phyloP scores from a whole-genome alignment of 2,888 invertebrate genomes.

The Erynnis tages region DNA sequence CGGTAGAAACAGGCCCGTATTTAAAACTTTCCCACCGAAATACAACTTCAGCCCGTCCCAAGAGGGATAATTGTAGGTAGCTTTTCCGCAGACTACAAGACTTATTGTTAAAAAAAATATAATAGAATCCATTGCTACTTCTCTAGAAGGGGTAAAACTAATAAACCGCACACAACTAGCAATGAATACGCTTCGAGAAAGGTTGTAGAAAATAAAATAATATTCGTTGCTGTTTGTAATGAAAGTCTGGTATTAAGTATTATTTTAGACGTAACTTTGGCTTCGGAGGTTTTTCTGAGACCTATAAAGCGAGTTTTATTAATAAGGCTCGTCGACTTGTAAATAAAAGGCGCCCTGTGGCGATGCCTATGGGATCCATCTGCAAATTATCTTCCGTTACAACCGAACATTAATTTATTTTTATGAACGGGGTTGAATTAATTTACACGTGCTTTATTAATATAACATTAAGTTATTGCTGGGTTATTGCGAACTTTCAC shows the following conservation, averaged over 20 bases:
- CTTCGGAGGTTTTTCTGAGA: conserved; percentile 8
- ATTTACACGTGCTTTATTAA: too few relatives aligned
- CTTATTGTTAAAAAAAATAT: too few relatives aligned
- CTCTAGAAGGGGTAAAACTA: not conserved
- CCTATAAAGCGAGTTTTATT: conserved; percentile 17
- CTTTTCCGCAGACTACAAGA: too few relatives aligned
- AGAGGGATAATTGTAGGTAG: not conserved
- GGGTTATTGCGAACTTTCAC: too few relatives aligned
- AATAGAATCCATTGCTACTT: not conserved
- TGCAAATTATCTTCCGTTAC: conserved; percentile 12
- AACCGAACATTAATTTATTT: conserved; percentile 8
- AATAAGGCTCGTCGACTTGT: conserved; percentile 13
- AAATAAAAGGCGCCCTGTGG: conserved; percentile 10
- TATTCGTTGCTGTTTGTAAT: not conserved
- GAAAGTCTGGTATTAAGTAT: not conserved
- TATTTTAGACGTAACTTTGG: conserved; percentile 1
- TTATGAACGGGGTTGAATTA: conserved; percentile 4
- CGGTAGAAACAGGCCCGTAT: not conserved
- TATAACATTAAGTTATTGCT: too few relatives aligned
- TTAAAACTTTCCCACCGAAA: conserved; percentile 1
- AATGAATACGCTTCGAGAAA: not conserved
- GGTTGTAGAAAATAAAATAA: not conserved
- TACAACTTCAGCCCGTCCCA: not conserved
- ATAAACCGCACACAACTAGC: not conserved
- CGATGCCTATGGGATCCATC: not conserved